These are phyloP conservation scores for Lynx canadensis DNA, from an alignment of 2,113 vertebrate genomes.

Conservation along the genomic window DNA sequence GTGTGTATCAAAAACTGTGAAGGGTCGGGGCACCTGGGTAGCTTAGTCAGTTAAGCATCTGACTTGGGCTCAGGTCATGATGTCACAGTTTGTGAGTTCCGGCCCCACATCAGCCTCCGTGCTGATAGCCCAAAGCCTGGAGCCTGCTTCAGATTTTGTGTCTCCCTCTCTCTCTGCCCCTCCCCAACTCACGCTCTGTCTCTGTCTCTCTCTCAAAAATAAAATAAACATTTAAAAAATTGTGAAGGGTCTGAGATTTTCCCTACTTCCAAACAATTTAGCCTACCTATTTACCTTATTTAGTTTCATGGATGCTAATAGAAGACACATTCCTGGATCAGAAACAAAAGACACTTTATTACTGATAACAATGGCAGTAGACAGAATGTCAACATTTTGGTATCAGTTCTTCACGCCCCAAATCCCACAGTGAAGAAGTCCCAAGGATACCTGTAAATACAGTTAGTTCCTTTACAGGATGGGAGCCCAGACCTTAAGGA, in stretches of 20 bases:
- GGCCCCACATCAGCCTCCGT: no score
- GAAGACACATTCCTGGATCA: neutral
- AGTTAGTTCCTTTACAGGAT: neutral
- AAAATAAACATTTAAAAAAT: neutral
- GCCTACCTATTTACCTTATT: neutral
- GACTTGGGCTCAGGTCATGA: no score
- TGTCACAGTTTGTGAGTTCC: no score
- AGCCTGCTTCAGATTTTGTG: no score
- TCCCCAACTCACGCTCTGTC: no score
- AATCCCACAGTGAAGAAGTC: neutral
- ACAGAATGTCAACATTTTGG: neutral
- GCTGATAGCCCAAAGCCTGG: no score
- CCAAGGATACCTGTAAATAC: neutral
- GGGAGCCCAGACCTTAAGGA: neutral
- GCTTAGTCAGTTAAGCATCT: no score
- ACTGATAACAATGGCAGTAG: neutral
- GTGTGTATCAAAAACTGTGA: neutral
- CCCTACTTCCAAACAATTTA: neutral
- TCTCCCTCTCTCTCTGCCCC: no score
- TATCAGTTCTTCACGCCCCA: neutral
- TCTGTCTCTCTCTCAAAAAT: no score
- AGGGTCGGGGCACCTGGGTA: neutral
- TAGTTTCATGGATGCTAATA: neutral
- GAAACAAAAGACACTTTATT: neutral
- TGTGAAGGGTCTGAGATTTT: neutral